Conservation (phyloP, 1,140 invertebrate species). For the Lysiphlebus fabarum region DNA sequence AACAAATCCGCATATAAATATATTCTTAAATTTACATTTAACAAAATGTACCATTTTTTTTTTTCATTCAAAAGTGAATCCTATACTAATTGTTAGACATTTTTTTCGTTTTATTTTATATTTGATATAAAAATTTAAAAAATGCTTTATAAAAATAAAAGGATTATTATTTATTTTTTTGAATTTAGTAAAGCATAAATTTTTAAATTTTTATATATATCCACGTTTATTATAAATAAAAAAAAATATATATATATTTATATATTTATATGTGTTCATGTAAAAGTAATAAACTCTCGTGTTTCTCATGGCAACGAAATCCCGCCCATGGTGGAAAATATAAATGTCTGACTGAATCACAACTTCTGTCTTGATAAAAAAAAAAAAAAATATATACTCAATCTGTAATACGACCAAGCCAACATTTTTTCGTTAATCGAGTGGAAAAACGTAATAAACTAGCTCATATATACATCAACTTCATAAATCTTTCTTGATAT, state of each 20-base stretch:
- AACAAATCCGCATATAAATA: neutral
- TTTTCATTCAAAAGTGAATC: too few species aligned
- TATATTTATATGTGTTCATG: neutral
- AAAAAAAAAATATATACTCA: slow-evolving; percentile 2
- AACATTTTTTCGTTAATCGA: slow-evolving; percentile 31
- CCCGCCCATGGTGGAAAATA: neutral
- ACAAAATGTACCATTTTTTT: too few species aligned
- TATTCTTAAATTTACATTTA: neutral
- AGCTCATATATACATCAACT: neutral
- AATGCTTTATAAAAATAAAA: too few species aligned
- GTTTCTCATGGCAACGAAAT: slow-evolving; percentile 15
- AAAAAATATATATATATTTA: slow-evolving; percentile 1
- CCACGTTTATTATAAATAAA: neutral
- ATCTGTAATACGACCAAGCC: slow-evolving; percentile 27
- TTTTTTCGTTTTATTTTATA: too few species aligned
- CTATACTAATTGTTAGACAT: too few species aligned
- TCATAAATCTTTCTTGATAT: slow-evolving; percentile 5
- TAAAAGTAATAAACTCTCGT: slow-evolving; percentile 1
- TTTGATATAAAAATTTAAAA: too few species aligned
- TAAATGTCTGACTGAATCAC: neutral
- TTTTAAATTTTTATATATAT: too few species aligned
- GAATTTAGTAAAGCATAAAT: too few species aligned
- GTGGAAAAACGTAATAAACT: slow-evolving; percentile 40
- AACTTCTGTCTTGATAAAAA: too few species aligned
- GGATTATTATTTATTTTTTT: too few species aligned